phyloP scores from a whole-genome alignment of 1,140 invertebrate species.

The Drosophila albomicans region DNA sequence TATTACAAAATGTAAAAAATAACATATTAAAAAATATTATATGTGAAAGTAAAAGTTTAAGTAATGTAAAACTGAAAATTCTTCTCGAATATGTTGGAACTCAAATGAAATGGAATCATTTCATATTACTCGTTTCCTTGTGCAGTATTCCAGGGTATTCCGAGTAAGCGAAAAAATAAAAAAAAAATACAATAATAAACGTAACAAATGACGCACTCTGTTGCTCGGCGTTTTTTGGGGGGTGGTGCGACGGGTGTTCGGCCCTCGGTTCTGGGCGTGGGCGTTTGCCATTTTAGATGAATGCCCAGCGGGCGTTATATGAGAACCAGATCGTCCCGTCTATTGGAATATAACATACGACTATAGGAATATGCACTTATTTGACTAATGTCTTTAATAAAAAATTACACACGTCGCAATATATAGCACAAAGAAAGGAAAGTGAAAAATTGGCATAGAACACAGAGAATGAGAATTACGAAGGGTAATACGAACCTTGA shows the following conservation, averaged over 20 bases:
- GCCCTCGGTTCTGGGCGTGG: constrained; percentile 27
- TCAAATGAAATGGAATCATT: too few species aligned
- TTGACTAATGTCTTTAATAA: constrained; percentile 84
- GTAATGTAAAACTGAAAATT: too few species aligned
- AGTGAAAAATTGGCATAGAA: constrained; percentile 76
- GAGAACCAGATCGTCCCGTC: constrained; percentile 59
- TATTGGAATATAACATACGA: constrained; percentile 10
- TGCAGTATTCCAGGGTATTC: constrained; percentile 15
- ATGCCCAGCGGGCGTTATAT: constrained; percentile 71
- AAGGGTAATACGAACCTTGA: constrained; percentile 41
- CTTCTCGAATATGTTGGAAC: too few species aligned
- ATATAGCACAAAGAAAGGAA: constrained; percentile 31
- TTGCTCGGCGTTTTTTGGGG: constrained; percentile 21
- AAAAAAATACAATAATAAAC: constrained; percentile 71
- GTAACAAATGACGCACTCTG: constrained; percentile 79
- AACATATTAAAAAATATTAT: too few species aligned
- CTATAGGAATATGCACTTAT: constrained; percentile 67
- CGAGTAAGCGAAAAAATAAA: not conserved
- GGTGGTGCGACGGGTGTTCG: constrained; percentile 29
- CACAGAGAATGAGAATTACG: not conserved
- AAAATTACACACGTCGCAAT: constrained; percentile 76
- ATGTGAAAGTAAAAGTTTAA: too few species aligned
- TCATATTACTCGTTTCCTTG: not conserved
- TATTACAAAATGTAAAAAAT: too few species aligned
- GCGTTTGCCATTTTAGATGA: constrained; percentile 80